These are phyloP conservation scores for Sepiola atlantica DNA, from an alignment of 2,888 invertebrate species.

Conservation along the genomic window DNA sequence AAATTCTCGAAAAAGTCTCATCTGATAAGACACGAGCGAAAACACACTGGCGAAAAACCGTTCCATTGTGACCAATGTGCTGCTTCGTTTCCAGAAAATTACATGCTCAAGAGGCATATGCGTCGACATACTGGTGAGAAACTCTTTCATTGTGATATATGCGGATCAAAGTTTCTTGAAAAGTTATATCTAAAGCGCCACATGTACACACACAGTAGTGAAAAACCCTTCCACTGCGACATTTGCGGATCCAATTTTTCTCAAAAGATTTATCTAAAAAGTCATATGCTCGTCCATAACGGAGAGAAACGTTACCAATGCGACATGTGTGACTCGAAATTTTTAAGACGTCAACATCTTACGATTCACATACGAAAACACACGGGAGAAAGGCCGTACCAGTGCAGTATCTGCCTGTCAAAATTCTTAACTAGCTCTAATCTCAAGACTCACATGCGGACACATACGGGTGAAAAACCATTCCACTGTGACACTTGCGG, in stretches of 20 bases:
- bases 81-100: background rate
- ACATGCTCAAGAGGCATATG: background rate
- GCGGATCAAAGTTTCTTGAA: background rate
- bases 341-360: constrained; percentile 53
- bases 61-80: background rate
- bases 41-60: background rate
- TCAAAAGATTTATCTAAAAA: background rate
- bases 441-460: background rate
- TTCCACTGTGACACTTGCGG: background rate
- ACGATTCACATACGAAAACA: constrained; percentile 75
- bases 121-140: background rate
- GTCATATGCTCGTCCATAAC: background rate
- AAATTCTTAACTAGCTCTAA: background rate
- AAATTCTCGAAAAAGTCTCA: background rate
- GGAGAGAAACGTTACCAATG: constrained; percentile 13
- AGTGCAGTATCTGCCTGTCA: constrained; percentile 70
- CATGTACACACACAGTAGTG: background rate
- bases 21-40: background rate
- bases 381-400: constrained; percentile 74
- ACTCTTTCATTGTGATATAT: background rate
- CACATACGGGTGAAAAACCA: background rate
- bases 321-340: background rate
- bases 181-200: background rate
- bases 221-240: constrained; percentile 2
- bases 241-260: constrained; percentile 4